Evolutionary conservation across 2,888 invertebrate species (phyloP), one percentile per base, ranked within the genome.

Genomic region (Drosophila anomalipes): DNA sequence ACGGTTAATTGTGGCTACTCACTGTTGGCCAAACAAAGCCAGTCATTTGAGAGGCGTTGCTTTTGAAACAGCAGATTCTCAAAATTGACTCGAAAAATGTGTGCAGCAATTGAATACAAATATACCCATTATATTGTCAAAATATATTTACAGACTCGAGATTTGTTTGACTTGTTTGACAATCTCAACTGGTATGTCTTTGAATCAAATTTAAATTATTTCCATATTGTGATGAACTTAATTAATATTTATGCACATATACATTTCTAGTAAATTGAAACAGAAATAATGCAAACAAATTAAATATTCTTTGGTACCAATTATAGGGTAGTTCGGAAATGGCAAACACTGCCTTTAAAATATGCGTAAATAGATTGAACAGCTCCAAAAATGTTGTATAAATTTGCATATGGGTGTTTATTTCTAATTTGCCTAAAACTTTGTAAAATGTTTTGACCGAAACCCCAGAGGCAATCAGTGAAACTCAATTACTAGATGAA

Each of bases 1-100:
- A 70, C 63, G 65, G 79, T 77, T 79, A 79, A 82, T 82, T 81
- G 80, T 72, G 81, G 75, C 67, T 44, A 72, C 70, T 68, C 57
- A 57, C 37, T 63, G 63, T 79, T 56, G 73, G 51, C 65, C 65
- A 80, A 81, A 81, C 67, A 67, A 63, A 64, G 44, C 49, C 56
- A 52, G 53, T 59, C 33, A 28, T 53, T 54, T 51, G n/a, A 28
- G 26, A 39, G 44, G 59, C 39, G 35, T 59, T 32, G 22, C 30
- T 26, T 56, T 47, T 37, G 16, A 57, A 33, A 49, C 26, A 28
- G 3, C 39, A 3, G 19, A 33, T 51, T 47, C 22, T n/a, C 19
- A 16, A n/a, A 6, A 14, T 37, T 19, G 33, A 56, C 28, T 14
- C 6, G 4, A 12, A 7, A 30, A 19, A n/a, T 28, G 19, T 16